Conservation (phyloP, 2,113 vertebrate species). For the Oreochromis spilurus region DNA sequence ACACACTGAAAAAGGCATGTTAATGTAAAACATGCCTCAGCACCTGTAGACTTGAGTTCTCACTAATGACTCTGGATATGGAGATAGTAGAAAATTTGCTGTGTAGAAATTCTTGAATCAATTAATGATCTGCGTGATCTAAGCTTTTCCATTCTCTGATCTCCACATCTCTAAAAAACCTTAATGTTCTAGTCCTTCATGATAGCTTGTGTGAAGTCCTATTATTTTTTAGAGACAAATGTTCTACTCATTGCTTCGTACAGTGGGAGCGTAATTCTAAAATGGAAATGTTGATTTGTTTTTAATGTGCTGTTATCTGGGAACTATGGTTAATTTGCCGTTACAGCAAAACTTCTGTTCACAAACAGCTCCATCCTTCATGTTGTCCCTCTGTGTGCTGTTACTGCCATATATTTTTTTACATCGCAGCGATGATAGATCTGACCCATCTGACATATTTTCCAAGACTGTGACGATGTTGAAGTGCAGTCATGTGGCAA, state of each 20-base stretch:
- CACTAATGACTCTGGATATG: not conserved
- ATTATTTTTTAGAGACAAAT: not conserved
- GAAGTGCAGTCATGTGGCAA: slow-evolving; percentile 81
- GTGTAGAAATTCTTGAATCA: not conserved
- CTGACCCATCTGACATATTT: not conserved
- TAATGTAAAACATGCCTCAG: not conserved
- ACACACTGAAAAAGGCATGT: not conserved
- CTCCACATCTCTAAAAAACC: not conserved
- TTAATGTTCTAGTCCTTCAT: not conserved
- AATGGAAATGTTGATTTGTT: not conserved
- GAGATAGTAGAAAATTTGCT: not conserved
- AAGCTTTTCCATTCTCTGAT: not conserved
- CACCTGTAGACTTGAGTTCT: not conserved
- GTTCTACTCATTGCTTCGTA: not conserved
- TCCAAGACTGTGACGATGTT: slow-evolving; percentile 75
- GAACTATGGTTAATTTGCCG: not conserved
- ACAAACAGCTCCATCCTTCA: slow-evolving; percentile 5
- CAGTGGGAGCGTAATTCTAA: not conserved
- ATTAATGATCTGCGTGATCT: not conserved
- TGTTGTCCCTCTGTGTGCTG: not conserved
- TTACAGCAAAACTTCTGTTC: slow-evolving; percentile 1
- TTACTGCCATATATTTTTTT: not conserved
- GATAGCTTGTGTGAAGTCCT: not conserved
- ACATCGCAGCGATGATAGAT: slow-evolving; percentile 1
- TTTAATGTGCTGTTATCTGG: not conserved